Evolutionary conservation across 1,140 invertebrate genomes (phyloP), one percentile per base, ranked within the genome.

Genomic region (Penaeus chinensis): DNA sequence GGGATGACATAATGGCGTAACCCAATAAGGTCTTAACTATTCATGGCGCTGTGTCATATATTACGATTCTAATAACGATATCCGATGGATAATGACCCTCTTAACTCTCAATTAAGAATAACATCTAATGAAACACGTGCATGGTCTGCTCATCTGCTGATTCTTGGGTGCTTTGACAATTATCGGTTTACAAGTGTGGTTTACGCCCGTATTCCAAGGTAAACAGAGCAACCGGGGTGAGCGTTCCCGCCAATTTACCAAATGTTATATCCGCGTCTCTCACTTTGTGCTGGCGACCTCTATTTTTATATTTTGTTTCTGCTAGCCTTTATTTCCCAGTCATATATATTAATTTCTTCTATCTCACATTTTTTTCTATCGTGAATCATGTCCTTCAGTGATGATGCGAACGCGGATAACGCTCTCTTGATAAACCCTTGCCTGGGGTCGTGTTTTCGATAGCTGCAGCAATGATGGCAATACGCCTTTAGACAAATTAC

Each of bases 221-320:
- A 87, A 87, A 87, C 85, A 87, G 42, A 82, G 85, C 69, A 76
- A 77, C 62, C 80, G 66, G 85, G 85, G 85, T 87, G 85, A 87
- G 80, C 85, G 85, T 82, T 87, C 85, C 85, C 80, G 80, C 80
- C 85, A 87, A 87, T 87, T 87, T 87, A 87, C 80, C 85, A 87
- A 87, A 87, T 87, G 85, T 87, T 87, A 87, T 80, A 87, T 87
- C 85, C 85, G 54, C 85, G 80, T 87, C 80, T 62, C 85, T 82
- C 80, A 87, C 85, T 87, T 76, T 77, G 83, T 61, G 60, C 74
- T 24, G 69, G 69, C 60, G 24, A 77, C 74, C 54, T 61, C 61
- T 85, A 78, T 85, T 85, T 85, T 85, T 85, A n/a, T 32, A 13
- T 54, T 42, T 42, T 54, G 54, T 54, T 54, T 54, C 22, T 61